Evolutionary conservation across 1,140 invertebrate genomes (phyloP).

Genomic region (Dendrolimus kikuchii): DNA sequence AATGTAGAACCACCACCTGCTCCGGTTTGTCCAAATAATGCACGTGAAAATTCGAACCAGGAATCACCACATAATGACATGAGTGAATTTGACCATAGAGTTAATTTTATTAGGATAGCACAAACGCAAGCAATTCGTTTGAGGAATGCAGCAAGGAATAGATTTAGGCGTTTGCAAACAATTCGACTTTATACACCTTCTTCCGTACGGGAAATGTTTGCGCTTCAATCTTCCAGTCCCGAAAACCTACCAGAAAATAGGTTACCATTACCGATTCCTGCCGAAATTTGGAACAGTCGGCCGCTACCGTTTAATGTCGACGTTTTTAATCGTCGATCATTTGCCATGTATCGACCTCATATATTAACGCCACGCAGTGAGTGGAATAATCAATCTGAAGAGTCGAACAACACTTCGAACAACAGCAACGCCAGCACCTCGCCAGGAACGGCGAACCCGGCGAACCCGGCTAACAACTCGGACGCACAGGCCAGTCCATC

Average conservation of each 20-base stretch:
- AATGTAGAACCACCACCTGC: too few species aligned
- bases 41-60: constrained; percentile 10
- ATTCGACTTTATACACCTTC: constrained; percentile 56
- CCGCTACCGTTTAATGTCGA: constrained; percentile 30
- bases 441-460: constrained; percentile 1
- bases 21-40: too few species aligned
- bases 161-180: constrained; percentile 50
- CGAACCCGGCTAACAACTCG: constrained; percentile 25
- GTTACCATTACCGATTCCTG: constrained; percentile 25
- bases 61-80: constrained; percentile 30
- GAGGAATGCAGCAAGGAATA: constrained; percentile 44
- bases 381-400: constrained; percentile 14
- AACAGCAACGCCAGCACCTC: background rate
- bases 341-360: constrained; percentile 41
- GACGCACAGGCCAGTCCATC: constrained; percentile 51
- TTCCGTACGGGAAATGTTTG: constrained; percentile 56
- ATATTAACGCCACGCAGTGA: constrained; percentile 45
- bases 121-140: constrained; percentile 52
- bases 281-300: constrained; percentile 27
- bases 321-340: constrained; percentile 24
- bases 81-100: constrained; percentile 47
- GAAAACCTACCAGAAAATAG: constrained; percentile 29
- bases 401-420: background rate
- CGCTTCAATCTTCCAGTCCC: constrained; percentile 28
- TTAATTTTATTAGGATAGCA: constrained; percentile 56